phyloP scores from a whole-genome alignment of 2,888 invertebrate genomes.

The Allophyes oxyacanthae region DNA sequence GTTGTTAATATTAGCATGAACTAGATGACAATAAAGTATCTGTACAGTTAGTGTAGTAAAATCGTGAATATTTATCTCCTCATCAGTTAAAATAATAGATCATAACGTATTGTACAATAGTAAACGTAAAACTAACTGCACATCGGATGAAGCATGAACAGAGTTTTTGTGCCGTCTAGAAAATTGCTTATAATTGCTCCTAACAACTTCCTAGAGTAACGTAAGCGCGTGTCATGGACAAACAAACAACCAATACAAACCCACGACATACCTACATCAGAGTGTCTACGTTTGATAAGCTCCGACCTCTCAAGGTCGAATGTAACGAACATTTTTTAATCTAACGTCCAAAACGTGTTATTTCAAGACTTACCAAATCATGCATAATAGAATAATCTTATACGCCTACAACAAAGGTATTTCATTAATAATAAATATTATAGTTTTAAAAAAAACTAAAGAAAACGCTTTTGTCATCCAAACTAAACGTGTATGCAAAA shows the following conservation, averaged over 20 bases:
- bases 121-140: conserved; percentile 62
- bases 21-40: conserved; percentile 36
- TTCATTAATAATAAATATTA: conserved; percentile 39
- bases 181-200: conserved; percentile 74
- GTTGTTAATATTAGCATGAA: conserved; percentile 26
- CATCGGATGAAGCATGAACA: conserved; percentile 51
- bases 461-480: too few species aligned
- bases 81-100: conserved; percentile 14
- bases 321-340: conserved; percentile 20
- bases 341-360: conserved; percentile 10
- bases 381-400: conserved; percentile 17
- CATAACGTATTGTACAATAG: conserved; percentile 17
- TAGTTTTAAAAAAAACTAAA: too few species aligned
- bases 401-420: conserved; percentile 37
- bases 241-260: conserved; percentile 26
- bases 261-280: conserved; percentile 53
- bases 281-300: conserved; percentile 44
- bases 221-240: conserved; percentile 62
- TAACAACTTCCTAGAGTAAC: conserved; percentile 74
- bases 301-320: conserved; percentile 35
- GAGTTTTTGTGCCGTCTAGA: conserved; percentile 69
- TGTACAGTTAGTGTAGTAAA: conserved; percentile 11
- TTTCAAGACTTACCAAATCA: conserved; percentile 12
- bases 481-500: too few species aligned
- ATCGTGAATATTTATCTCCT: conserved; percentile 11